Conservation (phyloP, 2,888 invertebrate genomes). For the Trachelus tabidus region DNA sequence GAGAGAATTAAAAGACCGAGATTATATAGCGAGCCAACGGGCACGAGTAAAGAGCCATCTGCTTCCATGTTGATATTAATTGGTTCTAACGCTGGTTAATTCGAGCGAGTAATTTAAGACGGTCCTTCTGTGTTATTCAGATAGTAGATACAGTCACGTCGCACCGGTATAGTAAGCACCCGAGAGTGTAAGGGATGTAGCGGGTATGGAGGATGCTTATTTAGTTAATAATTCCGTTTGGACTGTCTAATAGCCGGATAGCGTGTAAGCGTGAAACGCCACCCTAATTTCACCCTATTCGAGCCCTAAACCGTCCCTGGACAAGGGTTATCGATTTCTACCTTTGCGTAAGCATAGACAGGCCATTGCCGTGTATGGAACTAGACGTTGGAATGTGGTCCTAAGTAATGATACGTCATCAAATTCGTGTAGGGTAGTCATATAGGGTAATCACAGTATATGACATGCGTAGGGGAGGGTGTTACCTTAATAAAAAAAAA, state of each 20-base stretch:
- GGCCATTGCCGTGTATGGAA: not conserved
- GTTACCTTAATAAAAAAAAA: not conserved
- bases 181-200: not conserved
- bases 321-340: constrained; percentile 51
- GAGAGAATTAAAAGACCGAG: not conserved
- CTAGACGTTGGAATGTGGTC: not conserved
- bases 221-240: constrained; percentile 34
- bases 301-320: constrained; percentile 37
- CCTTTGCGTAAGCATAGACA: constrained; percentile 13
- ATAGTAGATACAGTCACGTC: not conserved
- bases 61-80: not conserved
- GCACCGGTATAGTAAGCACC: not conserved
- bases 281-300: constrained; percentile 30
- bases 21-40: not conserved
- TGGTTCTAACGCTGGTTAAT: not conserved
- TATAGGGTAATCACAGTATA: not conserved
- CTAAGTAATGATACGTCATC: not conserved
- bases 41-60: not conserved
- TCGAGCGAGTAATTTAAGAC: not conserved
- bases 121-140: not conserved
- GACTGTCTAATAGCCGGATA: constrained; percentile 47
- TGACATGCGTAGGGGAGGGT: constrained; percentile 1
- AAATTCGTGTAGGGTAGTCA: not conserved
- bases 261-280: constrained; percentile 40
- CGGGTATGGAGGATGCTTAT: not conserved